These are phyloP conservation scores for Sympetrum striolatum DNA, from an alignment of 2,888 invertebrate genomes.

Conservation along the genomic window DNA sequence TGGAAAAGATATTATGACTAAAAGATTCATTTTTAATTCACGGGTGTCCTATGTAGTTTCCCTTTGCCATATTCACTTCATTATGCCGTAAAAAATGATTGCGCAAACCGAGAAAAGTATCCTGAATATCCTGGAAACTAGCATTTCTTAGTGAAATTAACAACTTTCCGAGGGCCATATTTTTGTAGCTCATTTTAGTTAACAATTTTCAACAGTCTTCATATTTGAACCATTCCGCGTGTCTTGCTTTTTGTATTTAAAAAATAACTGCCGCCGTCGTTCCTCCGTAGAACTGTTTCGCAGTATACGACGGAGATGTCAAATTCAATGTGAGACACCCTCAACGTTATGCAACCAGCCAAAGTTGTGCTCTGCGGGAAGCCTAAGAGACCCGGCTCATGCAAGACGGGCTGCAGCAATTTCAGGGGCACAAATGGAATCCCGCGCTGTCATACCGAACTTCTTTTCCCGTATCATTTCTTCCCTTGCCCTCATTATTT, in stretches of 20 bases:
- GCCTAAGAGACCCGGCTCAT: neutral
- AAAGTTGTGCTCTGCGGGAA: neutral
- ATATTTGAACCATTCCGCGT: neutral
- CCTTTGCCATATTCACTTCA: no score
- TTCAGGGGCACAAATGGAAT: neutral
- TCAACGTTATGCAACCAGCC: neutral
- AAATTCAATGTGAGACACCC: neutral
- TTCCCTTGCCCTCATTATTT: no score
- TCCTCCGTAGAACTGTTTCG: no score
- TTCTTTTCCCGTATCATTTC: no score
- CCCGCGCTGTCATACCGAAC: no score
- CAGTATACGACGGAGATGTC: neutral
- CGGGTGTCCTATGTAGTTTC: no score
- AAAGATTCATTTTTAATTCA: no score
- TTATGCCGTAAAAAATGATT: no score
- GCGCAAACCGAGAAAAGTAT: no score
- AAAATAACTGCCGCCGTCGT: neutral
- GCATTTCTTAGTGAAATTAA: no score
- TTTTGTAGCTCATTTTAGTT: neutral
- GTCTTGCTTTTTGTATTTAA: neutral
- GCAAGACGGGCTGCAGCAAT: neutral
- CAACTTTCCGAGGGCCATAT: neutral
- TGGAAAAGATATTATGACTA: no score
- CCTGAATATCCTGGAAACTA: no score
- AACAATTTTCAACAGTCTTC: neutral